Percentiles rank a stretch among this genome's conserved stretches.
Conservation (phyloP, 2,888 invertebrate genomes). For the Drosophila subsilvestris region DNA sequence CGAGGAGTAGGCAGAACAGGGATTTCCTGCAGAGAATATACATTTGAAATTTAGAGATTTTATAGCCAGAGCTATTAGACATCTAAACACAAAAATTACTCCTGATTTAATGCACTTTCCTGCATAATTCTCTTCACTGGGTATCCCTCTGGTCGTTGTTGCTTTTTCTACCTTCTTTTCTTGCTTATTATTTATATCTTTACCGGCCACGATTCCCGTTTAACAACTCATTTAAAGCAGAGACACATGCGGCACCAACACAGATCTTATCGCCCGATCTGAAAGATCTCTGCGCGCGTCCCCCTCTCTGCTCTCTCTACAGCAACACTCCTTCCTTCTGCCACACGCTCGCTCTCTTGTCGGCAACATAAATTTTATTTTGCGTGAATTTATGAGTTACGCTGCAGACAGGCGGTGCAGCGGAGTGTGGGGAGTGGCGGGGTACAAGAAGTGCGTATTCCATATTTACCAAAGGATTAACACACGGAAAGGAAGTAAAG, state of each 20-base stretch:
- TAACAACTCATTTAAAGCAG: conserved; percentile 74
- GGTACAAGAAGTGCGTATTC: conserved; percentile 21
- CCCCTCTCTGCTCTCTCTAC: conserved; percentile 3
- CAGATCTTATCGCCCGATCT: conserved; percentile 48
- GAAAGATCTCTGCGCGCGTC: conserved; percentile 32
- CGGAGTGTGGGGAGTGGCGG: not conserved
- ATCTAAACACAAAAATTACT: no score
- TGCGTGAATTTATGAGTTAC: conserved; percentile 76
- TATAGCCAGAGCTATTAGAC: no score
- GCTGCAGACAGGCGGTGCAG: conserved; percentile 31
- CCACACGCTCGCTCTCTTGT: not conserved
- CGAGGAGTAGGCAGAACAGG: not conserved
- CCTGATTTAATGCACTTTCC: not conserved
- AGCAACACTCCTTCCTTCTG: not conserved
- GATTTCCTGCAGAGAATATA: not conserved
- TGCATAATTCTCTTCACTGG: not conserved
- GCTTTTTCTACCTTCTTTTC: not conserved
- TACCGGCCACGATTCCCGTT: conserved; percentile 49
- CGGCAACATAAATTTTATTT: conserved; percentile 69
- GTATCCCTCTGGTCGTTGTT: not conserved
- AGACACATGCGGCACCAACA: conserved; percentile 9
- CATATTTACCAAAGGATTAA: conserved; percentile 75
- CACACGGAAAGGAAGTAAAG: conserved; percentile 18
- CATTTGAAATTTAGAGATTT: no score
- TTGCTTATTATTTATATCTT: conserved; percentile 46